These are phyloP conservation scores for Pseudopleuronectes americanus DNA, from an alignment of 2,797 vertebrate genomes.

Conservation along the genomic window DNA sequence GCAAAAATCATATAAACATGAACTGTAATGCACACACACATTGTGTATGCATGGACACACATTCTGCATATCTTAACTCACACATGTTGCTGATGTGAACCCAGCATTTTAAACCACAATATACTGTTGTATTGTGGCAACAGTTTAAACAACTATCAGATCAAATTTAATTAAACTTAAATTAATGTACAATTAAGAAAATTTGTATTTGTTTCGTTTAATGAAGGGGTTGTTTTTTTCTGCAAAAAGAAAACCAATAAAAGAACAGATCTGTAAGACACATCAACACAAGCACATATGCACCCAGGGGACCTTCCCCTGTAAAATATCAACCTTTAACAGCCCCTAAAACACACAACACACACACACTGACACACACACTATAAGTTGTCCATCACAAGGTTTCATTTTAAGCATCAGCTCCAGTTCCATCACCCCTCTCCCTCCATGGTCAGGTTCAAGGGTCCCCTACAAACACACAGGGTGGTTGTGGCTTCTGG, in stretches of 20 bases:
- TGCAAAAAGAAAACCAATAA: background rate
- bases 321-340: constrained; percentile 58
- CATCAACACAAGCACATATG: constrained; percentile 38
- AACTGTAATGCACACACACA: constrained; percentile 2
- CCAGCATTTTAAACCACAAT: constrained; percentile 3
- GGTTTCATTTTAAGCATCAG: constrained; percentile 72
- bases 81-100: constrained; percentile 21
- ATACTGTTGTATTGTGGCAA: constrained; percentile 24
- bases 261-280: constrained; percentile 25
- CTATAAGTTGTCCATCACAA: constrained; percentile 66
- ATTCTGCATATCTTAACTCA: constrained; percentile 4
- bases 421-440: constrained; percentile 57
- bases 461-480: constrained; percentile 73
- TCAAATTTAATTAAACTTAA: no score
- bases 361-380: background rate
- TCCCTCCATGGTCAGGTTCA: constrained; percentile 81
- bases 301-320: constrained; percentile 45
- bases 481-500: constrained; percentile 22
- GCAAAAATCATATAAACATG: constrained; percentile 7
- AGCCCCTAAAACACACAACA: constrained; percentile 4
- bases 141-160: background rate
- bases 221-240: background rate
- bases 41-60: constrained; percentile 18
- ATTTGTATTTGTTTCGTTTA: background rate
- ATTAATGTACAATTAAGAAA: background rate